These are phyloP conservation scores for Nemotelus pantherinus DNA, from an alignment of 2,888 invertebrate species.

Conservation along the genomic window DNA sequence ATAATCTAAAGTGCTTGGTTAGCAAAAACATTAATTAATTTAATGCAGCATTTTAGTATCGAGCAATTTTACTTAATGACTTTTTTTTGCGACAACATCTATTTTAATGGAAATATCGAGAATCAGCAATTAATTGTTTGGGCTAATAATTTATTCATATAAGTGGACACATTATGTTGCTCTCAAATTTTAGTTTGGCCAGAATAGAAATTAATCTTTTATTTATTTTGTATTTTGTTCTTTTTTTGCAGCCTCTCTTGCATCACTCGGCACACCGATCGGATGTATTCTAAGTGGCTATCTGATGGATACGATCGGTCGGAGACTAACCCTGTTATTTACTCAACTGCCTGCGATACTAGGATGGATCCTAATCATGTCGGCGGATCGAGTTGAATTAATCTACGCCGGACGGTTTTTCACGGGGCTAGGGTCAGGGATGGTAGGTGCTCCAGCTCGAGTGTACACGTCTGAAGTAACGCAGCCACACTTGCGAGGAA, in stretches of 20 bases:
- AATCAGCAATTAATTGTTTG: too few species aligned
- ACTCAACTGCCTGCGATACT: constrained; percentile 75
- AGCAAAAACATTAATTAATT: too few species aligned
- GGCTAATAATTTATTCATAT: too few species aligned
- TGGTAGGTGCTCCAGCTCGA: constrained; percentile 76
- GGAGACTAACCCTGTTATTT: constrained; percentile 71
- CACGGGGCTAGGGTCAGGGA: constrained; percentile 76
- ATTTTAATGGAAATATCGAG: too few species aligned
- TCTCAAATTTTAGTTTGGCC: too few species aligned
- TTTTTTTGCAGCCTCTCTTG: constrained; percentile 70
- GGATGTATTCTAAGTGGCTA: constrained; percentile 78
- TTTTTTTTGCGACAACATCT: too few species aligned
- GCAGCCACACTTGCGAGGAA: constrained; percentile 78
- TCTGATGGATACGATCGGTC: constrained; percentile 75
- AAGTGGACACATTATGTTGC: too few species aligned
- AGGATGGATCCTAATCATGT: constrained; percentile 74
- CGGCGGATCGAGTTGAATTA: constrained; percentile 70
- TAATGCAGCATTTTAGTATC: too few species aligned
- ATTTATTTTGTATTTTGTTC: background rate
- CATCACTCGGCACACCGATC: constrained; percentile 73
- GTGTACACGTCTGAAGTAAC: constrained; percentile 78
- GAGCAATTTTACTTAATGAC: too few species aligned
- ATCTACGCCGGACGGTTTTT: constrained; percentile 72
- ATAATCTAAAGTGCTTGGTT: too few species aligned
- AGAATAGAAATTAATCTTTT: too few species aligned